Evolutionary conservation across 2,113 vertebrate species (phyloP).

Genomic region (Micromys minutus): DNA sequence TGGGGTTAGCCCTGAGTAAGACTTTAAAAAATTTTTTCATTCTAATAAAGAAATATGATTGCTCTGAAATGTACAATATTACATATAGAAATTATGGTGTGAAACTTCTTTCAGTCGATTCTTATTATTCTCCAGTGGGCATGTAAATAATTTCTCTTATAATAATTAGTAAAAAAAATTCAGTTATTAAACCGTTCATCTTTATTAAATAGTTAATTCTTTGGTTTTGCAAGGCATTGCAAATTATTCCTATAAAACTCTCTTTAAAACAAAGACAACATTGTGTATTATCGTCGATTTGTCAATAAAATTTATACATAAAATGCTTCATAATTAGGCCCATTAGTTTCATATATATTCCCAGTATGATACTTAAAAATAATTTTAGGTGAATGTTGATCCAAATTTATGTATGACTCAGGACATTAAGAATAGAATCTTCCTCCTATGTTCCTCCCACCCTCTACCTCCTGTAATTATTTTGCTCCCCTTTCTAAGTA

Average conservation of each 20-base stretch:
- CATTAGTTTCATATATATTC: not conserved
- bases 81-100: not conserved
- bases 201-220: not conserved
- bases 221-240: not conserved
- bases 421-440: not conserved
- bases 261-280: not conserved
- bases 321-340: conserved; percentile 1
- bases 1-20: not conserved
- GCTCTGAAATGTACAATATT: not conserved
- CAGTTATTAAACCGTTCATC: not conserved
- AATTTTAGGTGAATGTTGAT: not conserved
- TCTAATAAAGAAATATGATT: not conserved
- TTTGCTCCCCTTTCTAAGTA: too few relatives aligned
- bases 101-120: not conserved
- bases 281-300: not conserved
- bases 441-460: too few relatives aligned
- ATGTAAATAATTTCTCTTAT: not conserved
- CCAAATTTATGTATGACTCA: not conserved
- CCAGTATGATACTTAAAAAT: not conserved
- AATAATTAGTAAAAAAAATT: not conserved
- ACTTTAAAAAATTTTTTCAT: not conserved
- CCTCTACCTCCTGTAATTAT: too few relatives aligned
- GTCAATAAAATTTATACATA: not conserved
- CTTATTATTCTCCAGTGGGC: not conserved
- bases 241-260: not conserved